Evolutionary conservation across 2,797 vertebrate genomes (phyloP).

Genomic region (Aphelocoma californica): DNA sequence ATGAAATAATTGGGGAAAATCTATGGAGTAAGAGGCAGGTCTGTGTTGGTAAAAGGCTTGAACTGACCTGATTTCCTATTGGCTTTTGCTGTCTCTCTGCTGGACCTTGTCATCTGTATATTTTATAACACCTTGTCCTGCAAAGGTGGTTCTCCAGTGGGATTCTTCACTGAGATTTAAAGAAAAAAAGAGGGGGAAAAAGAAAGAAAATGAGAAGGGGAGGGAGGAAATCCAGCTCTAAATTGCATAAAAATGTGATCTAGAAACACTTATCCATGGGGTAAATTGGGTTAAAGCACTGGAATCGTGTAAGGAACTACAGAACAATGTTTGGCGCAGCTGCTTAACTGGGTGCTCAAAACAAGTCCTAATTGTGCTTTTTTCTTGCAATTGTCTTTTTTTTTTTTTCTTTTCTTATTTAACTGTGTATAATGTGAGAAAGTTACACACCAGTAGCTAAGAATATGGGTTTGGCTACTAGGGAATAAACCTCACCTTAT

Average conservation of each 20-base stretch:
- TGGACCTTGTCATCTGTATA: background rate
- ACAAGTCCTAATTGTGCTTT: background rate
- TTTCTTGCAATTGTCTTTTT: background rate
- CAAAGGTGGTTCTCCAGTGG: background rate
- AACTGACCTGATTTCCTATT: background rate
- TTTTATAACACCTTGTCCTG: background rate
- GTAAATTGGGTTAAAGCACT: background rate
- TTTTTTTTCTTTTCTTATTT: accelerated
- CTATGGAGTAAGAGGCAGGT: background rate
- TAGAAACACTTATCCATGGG: background rate
- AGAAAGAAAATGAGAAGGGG: background rate
- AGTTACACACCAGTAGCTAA: background rate
- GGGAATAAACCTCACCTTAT: background rate
- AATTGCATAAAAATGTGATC: background rate
- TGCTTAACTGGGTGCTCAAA: background rate
- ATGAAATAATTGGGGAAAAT: background rate
- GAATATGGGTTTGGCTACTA: background rate
- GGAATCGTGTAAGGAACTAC: background rate
- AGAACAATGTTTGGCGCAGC: background rate
- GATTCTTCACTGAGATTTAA: background rate
- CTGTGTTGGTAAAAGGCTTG: background rate
- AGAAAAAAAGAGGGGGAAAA: background rate
- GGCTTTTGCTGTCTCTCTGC: background rate
- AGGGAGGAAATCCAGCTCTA: background rate
- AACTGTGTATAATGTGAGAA: background rate